Evolutionary conservation across 2,113 vertebrate genomes (phyloP).

Genomic region (Xenopus laevis): DNA sequence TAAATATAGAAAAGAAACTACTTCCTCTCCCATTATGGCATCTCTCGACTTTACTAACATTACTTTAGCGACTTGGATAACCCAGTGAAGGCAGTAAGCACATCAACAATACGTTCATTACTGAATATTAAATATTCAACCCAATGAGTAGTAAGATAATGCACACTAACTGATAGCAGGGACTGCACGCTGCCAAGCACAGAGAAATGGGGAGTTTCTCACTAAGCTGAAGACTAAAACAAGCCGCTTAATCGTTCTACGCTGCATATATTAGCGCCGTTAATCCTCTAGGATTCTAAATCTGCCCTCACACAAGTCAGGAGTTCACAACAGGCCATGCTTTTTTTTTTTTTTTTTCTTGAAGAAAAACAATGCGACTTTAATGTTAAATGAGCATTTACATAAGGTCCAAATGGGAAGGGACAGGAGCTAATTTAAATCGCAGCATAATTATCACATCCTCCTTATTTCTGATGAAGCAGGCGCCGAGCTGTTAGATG

Average conservation of each 20-base stretch:
- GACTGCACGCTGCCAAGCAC: background rate
- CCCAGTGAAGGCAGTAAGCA: too few species aligned
- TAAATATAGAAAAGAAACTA: constrained; percentile 17
- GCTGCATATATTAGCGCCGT: constrained; percentile 15
- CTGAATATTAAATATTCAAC: constrained; percentile 2
- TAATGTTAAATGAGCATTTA: background rate
- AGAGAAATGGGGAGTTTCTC: background rate
- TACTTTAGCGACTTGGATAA: background rate
- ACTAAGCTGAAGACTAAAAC: constrained; percentile 6
- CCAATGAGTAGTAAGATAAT: background rate
- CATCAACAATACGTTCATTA: background rate
- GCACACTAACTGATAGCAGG: background rate
- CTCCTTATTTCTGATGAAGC: constrained; percentile 11
- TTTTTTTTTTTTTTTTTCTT: too few species aligned
- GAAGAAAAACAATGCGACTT: background rate
- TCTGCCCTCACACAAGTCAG: background rate
- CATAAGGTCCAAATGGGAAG: background rate
- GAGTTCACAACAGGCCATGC: background rate
- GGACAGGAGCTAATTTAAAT: background rate
- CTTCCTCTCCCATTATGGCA: constrained; percentile 25
- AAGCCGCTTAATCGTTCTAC: background rate
- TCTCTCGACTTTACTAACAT: constrained; percentile 1
- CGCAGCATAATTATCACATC: constrained; percentile 37
- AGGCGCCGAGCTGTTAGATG: constrained; percentile 22
- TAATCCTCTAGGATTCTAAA: background rate